Conservation (phyloP, 2,888 invertebrate genomes). For the Aethes cnicana region DNA sequence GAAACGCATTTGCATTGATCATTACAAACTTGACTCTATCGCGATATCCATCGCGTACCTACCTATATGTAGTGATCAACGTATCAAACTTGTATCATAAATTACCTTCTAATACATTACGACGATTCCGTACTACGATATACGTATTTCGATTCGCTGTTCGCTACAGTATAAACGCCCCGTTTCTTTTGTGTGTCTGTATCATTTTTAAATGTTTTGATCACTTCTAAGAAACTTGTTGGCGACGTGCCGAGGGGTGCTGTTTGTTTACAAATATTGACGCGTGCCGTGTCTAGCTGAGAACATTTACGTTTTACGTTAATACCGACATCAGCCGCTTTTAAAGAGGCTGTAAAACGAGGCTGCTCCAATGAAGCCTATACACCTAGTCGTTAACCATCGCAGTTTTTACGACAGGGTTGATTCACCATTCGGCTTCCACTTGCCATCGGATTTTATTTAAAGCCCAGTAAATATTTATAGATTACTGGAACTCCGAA, state of each 20-base stretch:
- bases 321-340: conserved; percentile 12
- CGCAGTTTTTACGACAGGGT: conserved; percentile 25
- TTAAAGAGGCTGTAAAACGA: conserved; percentile 33
- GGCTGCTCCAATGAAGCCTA: conserved; percentile 22
- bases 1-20: too few species aligned
- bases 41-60: too few species aligned
- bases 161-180: too few species aligned
- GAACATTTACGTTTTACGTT: conserved; percentile 36
- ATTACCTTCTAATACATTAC: too few species aligned
- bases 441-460: conserved; percentile 13
- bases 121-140: too few species aligned
- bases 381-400: conserved; percentile 24
- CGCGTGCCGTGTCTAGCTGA: conserved; percentile 26
- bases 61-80: too few species aligned
- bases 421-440: conserved; percentile 14
- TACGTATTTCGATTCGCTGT: too few species aligned
- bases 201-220: not conserved
- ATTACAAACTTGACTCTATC: too few species aligned
- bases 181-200: not conserved
- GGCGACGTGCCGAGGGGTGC: conserved; percentile 42
- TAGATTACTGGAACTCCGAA: not conserved
- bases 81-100: too few species aligned
- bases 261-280: conserved; percentile 58
- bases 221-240: conserved; percentile 27
- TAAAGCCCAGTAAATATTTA: conserved; percentile 26